A percentile compares a stretch with the other conserved stretches of the same genome.
Conservation (phyloP, 2,113 vertebrate genomes). For the Australoheros scitulus region DNA sequence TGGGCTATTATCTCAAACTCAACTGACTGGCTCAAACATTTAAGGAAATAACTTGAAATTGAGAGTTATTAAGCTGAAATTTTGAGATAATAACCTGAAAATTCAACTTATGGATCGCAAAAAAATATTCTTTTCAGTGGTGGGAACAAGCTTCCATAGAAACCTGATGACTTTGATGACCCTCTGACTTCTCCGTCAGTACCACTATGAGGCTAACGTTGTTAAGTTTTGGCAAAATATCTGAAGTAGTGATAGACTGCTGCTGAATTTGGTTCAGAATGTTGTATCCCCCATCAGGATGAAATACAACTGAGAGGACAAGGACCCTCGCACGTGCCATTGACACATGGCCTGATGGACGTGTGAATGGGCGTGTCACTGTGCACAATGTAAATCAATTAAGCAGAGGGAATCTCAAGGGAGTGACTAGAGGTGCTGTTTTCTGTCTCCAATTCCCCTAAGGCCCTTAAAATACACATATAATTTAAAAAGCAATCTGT, state of each 20-base stretch:
- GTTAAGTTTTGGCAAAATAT: no score
- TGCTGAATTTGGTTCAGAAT: not conserved
- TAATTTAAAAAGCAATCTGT: constrained; percentile 67
- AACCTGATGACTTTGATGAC: not conserved
- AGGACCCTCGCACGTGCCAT: constrained; percentile 26
- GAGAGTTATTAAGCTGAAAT: no score
- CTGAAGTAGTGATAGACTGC: not conserved
- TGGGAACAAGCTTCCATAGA: not conserved
- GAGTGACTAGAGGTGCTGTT: constrained; percentile 33
- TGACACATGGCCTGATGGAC: constrained; percentile 42
- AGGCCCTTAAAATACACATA: constrained; percentile 64
- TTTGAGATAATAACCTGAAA: no score
- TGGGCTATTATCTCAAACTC: no score
- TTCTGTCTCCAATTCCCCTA: constrained; percentile 50
- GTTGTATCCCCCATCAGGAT: not conserved
- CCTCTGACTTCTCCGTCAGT: no score
- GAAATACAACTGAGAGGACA: not conserved
- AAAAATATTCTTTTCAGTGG: not conserved
- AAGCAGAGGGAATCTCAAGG: constrained; percentile 50
- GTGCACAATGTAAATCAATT: constrained; percentile 78
- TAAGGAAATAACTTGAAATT: no score
- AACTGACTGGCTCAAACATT: no score
- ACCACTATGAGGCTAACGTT: no score
- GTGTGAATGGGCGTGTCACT: constrained; percentile 65
- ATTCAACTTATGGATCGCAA: no score